Base-by-base conservation (phyloP, 2,113 vertebrate species). In the Neotoma lepida region DNA sequence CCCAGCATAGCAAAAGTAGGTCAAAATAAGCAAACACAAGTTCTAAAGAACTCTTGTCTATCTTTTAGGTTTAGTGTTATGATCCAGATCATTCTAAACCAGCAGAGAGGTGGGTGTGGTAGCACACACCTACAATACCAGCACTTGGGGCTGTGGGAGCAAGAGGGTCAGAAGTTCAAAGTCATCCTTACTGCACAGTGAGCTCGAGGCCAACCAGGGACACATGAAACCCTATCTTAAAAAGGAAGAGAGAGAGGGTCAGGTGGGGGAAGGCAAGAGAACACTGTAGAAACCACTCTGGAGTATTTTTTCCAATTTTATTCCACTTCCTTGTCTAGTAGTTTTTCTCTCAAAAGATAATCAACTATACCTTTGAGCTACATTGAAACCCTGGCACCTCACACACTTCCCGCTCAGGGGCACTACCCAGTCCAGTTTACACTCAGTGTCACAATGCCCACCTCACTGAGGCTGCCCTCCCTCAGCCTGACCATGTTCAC, bases 391-490 rank as follows among this genome's bases (percentile, higher is more conserved):
- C 14, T 1, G 28, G 63, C 17, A 39, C 17, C 28, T 73, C 54
- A 63, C 64, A 63, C 18, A 10, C n/a, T 44, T 76, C 1, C 13
- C 35, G 71, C 2, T 0, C 33, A 7, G 1, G 35, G 76, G 41
- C 26, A 14, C 35, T 2, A 44, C 20, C 66, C 41, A 33, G 6
- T 18, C 14, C 17, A 12, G 20, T 1, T 68, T 9, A 20, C 2
- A 0, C n/a, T 1, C 1, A 22, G 58, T 0, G 1, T 33, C 6
- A 0, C 12, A 2, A 49, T 8, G 17, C 49, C 24, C 24, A 0
- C 30, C 73, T 88, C 30, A 4, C 2, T 2, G 24, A 30, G 61
- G 15, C 71, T 30, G 15, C 22, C 41, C 4, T 28, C 54, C 39
- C 39, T 44, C 5, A 0, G 5, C 0, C 0, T 17, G 41, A 73